Percentiles rank a stretch among this genome's conserved stretches.
Evolutionary conservation across 2,113 vertebrate genomes (phyloP).

Genomic region (Trochalopteron elliotii): DNA sequence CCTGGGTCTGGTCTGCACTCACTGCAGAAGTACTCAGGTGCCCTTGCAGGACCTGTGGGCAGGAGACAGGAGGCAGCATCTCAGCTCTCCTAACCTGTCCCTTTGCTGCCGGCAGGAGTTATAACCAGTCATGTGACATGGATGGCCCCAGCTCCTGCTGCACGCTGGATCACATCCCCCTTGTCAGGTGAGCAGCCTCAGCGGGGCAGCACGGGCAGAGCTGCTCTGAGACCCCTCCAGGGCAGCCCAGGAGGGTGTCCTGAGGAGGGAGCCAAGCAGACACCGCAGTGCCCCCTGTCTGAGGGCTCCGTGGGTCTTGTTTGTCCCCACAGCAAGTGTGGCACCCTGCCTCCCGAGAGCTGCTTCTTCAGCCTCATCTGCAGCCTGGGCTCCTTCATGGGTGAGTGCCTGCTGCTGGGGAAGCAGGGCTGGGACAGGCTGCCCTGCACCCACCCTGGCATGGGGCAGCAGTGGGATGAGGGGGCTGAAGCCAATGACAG

Average conservation of each 20-base stretch:
- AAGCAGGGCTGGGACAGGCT: not conserved
- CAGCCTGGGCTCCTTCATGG: slow-evolving; percentile 88
- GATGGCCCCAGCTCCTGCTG: slow-evolving; percentile 77
- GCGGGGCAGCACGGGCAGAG: fast-evolving
- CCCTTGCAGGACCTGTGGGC: not conserved
- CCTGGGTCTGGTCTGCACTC: not conserved
- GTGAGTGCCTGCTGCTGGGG: slow-evolving; percentile 51
- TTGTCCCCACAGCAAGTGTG: slow-evolving; percentile 80
- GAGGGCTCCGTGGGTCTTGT: not conserved
- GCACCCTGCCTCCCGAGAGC: slow-evolving; percentile 86
- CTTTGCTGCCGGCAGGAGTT: slow-evolving; percentile 70
- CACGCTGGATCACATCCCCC: slow-evolving; percentile 81
- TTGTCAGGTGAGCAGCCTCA: slow-evolving; percentile 74
- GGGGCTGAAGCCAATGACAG: fast-evolving
- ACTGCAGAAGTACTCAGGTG: not conserved
- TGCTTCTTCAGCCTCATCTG: slow-evolving; percentile 92
- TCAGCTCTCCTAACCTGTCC: not conserved
- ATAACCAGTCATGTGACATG: slow-evolving; percentile 79
- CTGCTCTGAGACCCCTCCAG: not conserved
- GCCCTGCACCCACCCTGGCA: not conserved
- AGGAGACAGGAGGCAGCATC: not conserved
- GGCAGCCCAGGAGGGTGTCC: not conserved
- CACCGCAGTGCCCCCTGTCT: not conserved
- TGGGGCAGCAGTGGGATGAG: not conserved
- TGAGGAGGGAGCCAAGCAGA: not conserved